Conservation (phyloP, 2,797 vertebrate species). For the Hoplostethus mediterraneus region DNA sequence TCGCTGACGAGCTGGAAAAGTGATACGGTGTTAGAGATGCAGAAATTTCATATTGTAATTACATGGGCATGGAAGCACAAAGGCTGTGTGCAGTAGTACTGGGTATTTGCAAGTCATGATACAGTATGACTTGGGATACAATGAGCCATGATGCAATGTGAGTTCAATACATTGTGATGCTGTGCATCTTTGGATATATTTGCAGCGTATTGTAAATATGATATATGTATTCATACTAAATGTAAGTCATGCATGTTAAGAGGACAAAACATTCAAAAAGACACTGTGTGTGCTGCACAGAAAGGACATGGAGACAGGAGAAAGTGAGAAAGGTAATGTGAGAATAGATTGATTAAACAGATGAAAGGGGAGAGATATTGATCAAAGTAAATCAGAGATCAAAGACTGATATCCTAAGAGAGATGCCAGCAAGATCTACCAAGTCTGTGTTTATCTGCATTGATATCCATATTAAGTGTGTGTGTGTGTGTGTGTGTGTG, state of each 20-base stretch:
- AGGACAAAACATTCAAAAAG: too few relatives aligned
- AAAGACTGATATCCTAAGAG: neutral
- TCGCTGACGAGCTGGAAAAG: slow-evolving; percentile 15
- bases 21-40: neutral
- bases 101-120: neutral
- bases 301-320: neutral
- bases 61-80: neutral
- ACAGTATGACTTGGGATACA: too few relatives aligned
- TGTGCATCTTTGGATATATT: too few relatives aligned
- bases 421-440: neutral
- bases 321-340: neutral
- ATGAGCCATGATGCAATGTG: too few relatives aligned
- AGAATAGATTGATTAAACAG: neutral
- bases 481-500: neutral
- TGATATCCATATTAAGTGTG: neutral
- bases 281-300: neutral
- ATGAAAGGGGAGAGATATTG: neutral
- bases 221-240: too few relatives aligned
- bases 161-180: too few relatives aligned
- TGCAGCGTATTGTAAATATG: too few relatives aligned
- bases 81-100: neutral
- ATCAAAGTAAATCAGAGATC: neutral
- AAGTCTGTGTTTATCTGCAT: neutral
- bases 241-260: too few relatives aligned
- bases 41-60: slow-evolving; percentile 2